Base-by-base conservation (phyloP, 2,797 vertebrate species). In the Poecilia gillii region DNA sequence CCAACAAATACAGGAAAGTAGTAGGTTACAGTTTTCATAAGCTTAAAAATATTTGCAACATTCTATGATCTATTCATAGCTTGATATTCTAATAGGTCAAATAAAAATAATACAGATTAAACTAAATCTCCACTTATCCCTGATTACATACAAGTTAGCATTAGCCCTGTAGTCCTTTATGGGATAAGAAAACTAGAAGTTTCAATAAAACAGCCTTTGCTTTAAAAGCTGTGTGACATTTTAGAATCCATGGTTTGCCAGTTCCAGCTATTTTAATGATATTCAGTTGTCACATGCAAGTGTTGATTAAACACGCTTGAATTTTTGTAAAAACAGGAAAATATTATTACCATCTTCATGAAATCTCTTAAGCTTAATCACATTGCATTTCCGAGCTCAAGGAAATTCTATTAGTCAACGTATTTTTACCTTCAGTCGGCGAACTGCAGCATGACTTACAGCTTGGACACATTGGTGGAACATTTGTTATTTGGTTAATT, bases 401-500 rank as follows among this genome's bases (percentile, higher is more conserved):
- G 31, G 2, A 62, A 62, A 33, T 33, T 62, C 31, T 31, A 62
- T 33, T 14, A 33, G 31, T 64, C 13, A 28, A 80, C 28, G 31
- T 55, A 3, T 20, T n/a, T 53, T 45, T 31, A 36, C 45, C 80
- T 79, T 86, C 85, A 83, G 78, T 80, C 57, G 8, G 79, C 5
- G 6, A 78, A 78, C 79, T 75, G 55, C 78, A 43, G 51, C 53
- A 33, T 64, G 77, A 76, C 76, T 85, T 82, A 53, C 62, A 55
- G 39, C 39, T 81, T 75, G 62, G 76, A 80, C 74, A 71, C 31
- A 72, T n/a, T 23, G 33, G 20, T 39, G 62, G 7, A 66, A 59
- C 66, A 5, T 88, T 77, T 49, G 13, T 85, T 81, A 81, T 47
- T 41, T 83, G 83, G 87, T 80, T 68, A 76, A 87, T 81, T 75